Conservation (phyloP, 2,888 invertebrate genomes). For the Stenurella melanura region DNA sequence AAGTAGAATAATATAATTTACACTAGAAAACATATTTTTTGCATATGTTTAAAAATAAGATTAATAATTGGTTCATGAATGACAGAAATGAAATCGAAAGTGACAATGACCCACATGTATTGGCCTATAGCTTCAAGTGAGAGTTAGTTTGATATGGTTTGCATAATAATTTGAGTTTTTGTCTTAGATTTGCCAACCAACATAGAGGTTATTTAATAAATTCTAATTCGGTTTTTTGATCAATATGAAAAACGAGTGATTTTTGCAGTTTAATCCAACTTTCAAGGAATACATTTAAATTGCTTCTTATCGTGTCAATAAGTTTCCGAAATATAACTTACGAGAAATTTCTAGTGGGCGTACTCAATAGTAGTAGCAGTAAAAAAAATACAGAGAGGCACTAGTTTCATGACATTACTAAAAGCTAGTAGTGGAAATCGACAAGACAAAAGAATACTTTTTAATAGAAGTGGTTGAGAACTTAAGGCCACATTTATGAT, state of each 20-base stretch:
- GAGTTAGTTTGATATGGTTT: conserved; percentile 49
- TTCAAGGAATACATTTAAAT: too few relatives aligned
- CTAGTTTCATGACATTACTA: too few relatives aligned
- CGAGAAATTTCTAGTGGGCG: too few relatives aligned
- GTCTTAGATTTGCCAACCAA: conserved; percentile 26
- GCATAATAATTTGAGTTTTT: conserved; percentile 48
- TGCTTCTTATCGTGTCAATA: too few relatives aligned
- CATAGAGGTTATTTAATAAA: conserved; percentile 22
- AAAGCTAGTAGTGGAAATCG: too few relatives aligned
- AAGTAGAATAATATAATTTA: not conserved
- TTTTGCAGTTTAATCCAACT: not conserved
- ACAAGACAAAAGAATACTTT: too few relatives aligned
- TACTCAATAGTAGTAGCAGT: too few relatives aligned
- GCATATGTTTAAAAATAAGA: conserved; percentile 12
- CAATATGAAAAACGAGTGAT: not conserved
- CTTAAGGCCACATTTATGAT: too few relatives aligned
- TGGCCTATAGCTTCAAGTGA: conserved; percentile 51
- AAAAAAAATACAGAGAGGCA: too few relatives aligned
- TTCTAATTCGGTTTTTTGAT: conserved; percentile 20
- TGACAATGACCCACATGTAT: conserved; percentile 60
- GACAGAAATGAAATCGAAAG: conserved; percentile 59
- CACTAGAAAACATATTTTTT: not conserved
- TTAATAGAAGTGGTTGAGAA: too few relatives aligned
- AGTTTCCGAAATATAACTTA: too few relatives aligned
- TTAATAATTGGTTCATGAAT: conserved; percentile 46